Evolutionary conservation across 1,140 invertebrate species (phyloP), one percentile per base, ranked within the genome.

Genomic region (Diorhabda carinulata): DNA sequence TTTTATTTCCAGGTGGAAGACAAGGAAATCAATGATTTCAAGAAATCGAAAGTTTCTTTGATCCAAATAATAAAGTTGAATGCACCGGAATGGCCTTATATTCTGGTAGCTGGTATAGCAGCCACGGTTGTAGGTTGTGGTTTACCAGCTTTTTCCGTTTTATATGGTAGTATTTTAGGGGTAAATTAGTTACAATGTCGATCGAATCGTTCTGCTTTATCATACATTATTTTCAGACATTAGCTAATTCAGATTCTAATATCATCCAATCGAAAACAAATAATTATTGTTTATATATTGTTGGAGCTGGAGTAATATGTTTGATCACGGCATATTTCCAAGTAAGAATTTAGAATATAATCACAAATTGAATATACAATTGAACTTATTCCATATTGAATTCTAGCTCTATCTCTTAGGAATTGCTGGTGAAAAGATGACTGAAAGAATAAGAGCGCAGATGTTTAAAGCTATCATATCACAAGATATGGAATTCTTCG

Each of bases 161-260:
- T 96, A 2, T 94, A 97, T 76, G 92, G 93, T 61, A 90, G 95
- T 79, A 90, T 96, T 70, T 86, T 93, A 69, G 89, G 89, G 70
- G 90, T 92, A 82, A 83, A 84, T 77, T 25, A 25, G 25, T 25
- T 25, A 25, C 25, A 25, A 25, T 25, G 2, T 25, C 2, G 2
- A 25, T 25, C 25, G 25, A 25, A 25, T 25, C 25, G 25, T 25
- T 25, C 1, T 25, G 25, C 25, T 25, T 25, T 25, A 25, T 25
- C 25, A 25, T 25, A 25, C 25, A 3, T 65, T 57, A 68, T 2
- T 82, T 83, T 41, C 71, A 78, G 67, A 80, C 84, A 5, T 43
- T 84, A 43, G 76, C 82, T 43, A 76, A 85, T 3, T 52, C 76
- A 40, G 85, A 92, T 69, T 80, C 86, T 2, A 77, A 86, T 3